Percentiles rank a stretch among this genome's conserved stretches.
Evolutionary conservation across 2,888 invertebrate species (phyloP).

Genomic region (Stenodera caucasica): DNA sequence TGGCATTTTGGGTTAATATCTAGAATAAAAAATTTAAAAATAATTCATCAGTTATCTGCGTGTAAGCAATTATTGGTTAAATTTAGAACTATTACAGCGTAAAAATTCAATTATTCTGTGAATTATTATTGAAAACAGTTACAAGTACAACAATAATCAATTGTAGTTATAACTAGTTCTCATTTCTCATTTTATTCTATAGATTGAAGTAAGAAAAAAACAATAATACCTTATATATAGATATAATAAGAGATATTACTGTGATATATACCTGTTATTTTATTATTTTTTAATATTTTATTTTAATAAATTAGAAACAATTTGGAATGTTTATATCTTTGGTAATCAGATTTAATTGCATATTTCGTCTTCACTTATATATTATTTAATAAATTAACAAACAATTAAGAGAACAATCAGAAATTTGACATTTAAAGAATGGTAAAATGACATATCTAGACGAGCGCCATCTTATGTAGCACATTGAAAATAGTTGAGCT

Average conservation of each 20-base stretch:
- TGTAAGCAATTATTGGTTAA: not conserved
- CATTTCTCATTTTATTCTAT: not conserved
- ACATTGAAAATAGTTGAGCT: too few relatives aligned
- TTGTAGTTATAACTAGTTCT: slow-evolving; percentile 4
- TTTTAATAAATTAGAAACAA: slow-evolving; percentile 2
- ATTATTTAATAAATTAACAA: slow-evolving; percentile 6
- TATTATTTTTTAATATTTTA: not conserved
- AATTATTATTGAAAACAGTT: not conserved
- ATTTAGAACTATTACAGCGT: not conserved
- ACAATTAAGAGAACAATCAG: slow-evolving; percentile 2
- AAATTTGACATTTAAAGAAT: not conserved
- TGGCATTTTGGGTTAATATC: slow-evolving; percentile 59
- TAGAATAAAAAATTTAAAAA: too few relatives aligned
- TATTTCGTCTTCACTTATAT: not conserved
- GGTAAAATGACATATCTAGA: not conserved
- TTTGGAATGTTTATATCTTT: slow-evolving; percentile 7
- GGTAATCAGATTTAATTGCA: not conserved
- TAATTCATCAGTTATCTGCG: too few relatives aligned
- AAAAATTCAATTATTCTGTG: not conserved
- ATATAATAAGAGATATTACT: not conserved
- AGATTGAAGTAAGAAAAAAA: not conserved
- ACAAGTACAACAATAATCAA: not conserved
- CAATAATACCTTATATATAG: not conserved
- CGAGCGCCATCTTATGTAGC: not conserved
- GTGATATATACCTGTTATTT: not conserved